These are phyloP conservation scores for Oryzaephilus surinamensis DNA, from an alignment of 1,140 invertebrate genomes.

Conservation along the genomic window DNA sequence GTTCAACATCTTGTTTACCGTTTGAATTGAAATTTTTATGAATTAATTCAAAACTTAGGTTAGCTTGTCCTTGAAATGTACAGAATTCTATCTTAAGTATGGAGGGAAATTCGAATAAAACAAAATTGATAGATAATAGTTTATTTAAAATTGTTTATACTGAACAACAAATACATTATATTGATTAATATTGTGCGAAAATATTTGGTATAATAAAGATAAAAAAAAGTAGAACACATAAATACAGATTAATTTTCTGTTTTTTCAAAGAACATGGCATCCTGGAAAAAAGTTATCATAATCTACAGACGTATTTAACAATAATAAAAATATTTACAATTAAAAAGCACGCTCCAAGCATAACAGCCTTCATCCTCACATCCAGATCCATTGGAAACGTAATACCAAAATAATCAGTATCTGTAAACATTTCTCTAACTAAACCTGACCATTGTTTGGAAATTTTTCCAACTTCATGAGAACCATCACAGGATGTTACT, in stretches of 20 bases:
- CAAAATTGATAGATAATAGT: too few species aligned
- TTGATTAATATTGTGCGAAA: not conserved
- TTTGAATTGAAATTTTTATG: too few species aligned
- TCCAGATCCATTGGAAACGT: slow-evolving; percentile 50
- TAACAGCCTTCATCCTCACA: slow-evolving; percentile 47
- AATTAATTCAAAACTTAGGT: slow-evolving; percentile 1
- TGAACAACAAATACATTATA: not conserved
- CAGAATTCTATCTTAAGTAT: too few species aligned
- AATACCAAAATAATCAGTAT: slow-evolving; percentile 51
- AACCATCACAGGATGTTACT: slow-evolving; percentile 43
- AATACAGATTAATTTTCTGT: slow-evolving; percentile 7
- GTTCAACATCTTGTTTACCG: too few species aligned
- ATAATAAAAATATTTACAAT: slow-evolving; percentile 29
- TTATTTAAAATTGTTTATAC: not conserved
- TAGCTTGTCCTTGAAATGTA: too few species aligned
- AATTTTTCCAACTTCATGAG: slow-evolving; percentile 44
- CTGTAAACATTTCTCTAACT: slow-evolving; percentile 46
- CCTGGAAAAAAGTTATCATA: slow-evolving; percentile 18
- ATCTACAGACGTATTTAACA: not conserved
- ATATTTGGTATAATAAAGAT: not conserved
- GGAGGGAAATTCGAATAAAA: too few species aligned
- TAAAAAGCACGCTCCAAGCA: slow-evolving; percentile 41
- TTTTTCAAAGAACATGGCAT: slow-evolving; percentile 33
- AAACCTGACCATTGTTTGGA: slow-evolving; percentile 49
- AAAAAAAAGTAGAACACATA: slow-evolving; percentile 1